These are phyloP conservation scores for Heterocephalus glaber DNA, from an alignment of 2,113 vertebrate genomes.

Conservation along the genomic window DNA sequence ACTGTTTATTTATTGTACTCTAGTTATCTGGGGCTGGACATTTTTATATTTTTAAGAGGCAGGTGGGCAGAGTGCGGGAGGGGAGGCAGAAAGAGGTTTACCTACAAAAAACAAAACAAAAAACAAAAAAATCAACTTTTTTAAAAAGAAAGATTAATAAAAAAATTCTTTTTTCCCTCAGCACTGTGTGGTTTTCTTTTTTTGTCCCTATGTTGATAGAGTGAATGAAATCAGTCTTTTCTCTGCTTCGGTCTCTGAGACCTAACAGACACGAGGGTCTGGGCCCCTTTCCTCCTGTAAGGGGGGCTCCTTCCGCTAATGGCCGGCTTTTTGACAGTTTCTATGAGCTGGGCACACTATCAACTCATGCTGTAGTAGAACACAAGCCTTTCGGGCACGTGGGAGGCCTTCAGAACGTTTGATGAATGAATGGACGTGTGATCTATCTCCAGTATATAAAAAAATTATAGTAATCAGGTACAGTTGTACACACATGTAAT, in stretches of 20 bases:
- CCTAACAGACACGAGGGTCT: not conserved
- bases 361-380: not conserved
- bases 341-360: fast-evolving
- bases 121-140: conserved; percentile 62
- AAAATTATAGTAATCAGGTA: not conserved
- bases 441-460: no score
- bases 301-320: not conserved
- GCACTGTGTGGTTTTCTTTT: conserved; percentile 50
- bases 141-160: conserved; percentile 79
- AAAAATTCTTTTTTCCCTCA: conserved; percentile 75
- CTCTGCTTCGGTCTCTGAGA: not conserved
- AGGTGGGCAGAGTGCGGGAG: conserved; percentile 63
- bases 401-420: not conserved
- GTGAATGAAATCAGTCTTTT: not conserved
- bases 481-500: not conserved
- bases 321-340: not conserved
- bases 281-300: not conserved
- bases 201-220: not conserved
- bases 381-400: not conserved
- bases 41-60: conserved; percentile 84
- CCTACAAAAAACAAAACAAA: conserved; percentile 56
- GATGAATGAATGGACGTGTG: not conserved
- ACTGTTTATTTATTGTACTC: conserved; percentile 90
- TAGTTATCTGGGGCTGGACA: conserved; percentile 81
- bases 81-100: conserved; percentile 76